These are phyloP conservation scores for Coreius guichenoti DNA, from an alignment of 2,797 vertebrate species.

Conservation along the genomic window DNA sequence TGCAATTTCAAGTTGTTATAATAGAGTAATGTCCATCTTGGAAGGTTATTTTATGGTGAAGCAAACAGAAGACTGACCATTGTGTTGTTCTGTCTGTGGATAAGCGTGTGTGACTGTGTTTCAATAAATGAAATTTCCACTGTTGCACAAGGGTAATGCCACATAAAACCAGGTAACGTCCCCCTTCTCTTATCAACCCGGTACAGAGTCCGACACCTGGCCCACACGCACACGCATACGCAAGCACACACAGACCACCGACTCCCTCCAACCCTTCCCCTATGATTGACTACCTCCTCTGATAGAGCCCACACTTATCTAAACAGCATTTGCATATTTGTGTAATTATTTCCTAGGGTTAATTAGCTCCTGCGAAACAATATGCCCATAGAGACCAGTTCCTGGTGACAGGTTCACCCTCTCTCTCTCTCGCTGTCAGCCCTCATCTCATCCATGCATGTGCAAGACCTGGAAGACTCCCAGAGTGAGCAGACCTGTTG, in stretches of 20 bases:
- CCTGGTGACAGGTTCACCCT: conserved; percentile 87
- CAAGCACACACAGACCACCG: conserved; percentile 28
- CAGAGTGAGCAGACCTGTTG: conserved; percentile 27
- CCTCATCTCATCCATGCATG: conserved; percentile 25
- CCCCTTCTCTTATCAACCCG: conserved; percentile 81
- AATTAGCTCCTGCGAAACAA: conserved; percentile 94
- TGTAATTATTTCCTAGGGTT: conserved; percentile 99
- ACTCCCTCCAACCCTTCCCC: conserved; percentile 71
- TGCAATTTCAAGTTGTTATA: background rate
- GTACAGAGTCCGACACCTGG: conserved; percentile 78
- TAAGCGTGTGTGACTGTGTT: background rate
- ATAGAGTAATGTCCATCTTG: background rate
- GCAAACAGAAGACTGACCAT: conserved; percentile 12
- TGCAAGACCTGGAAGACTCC: conserved; percentile 9
- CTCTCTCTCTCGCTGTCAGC: conserved; percentile 50
- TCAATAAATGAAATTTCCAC: conserved; percentile 35
- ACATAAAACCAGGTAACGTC: conserved; percentile 71
- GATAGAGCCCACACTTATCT: conserved; percentile 91
- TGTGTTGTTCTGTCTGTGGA: conserved; percentile 1
- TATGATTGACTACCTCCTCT: conserved; percentile 93
- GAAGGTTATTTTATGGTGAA: background rate
- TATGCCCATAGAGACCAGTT: conserved; percentile 89
- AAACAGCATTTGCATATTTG: conserved; percentile 98
- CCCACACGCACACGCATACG: conserved; percentile 52
- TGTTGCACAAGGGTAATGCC: conserved; percentile 49